These are phyloP conservation scores for Okamejei kenojei DNA, from an alignment of 2,797 vertebrate genomes.

Conservation along the genomic window DNA sequence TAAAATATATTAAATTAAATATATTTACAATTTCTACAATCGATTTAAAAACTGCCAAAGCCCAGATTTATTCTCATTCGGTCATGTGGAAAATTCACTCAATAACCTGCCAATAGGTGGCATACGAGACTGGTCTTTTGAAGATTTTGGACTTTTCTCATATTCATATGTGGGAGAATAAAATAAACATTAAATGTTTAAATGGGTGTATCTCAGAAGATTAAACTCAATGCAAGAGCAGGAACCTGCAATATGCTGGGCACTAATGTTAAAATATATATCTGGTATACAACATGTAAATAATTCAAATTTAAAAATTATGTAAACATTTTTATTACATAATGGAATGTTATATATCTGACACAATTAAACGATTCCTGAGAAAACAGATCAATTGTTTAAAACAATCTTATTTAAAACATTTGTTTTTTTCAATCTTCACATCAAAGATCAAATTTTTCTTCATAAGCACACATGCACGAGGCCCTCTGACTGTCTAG, in stretches of 20 bases:
- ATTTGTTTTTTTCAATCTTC: constrained; percentile 21
- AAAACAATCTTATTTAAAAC: background rate
- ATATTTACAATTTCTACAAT: background rate
- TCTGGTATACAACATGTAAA: background rate
- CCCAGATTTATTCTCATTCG: background rate
- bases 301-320: constrained; percentile 16
- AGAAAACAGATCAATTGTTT: background rate
- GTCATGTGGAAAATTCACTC: background rate
- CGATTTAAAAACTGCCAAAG: background rate
- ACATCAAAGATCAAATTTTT: constrained; percentile 75
- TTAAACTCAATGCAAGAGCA: background rate
- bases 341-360: background rate
- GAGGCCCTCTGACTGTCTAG: constrained; percentile 89
- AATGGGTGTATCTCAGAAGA: background rate
- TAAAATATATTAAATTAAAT: background rate
- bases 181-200: background rate
- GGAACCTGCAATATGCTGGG: background rate
- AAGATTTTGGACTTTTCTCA: background rate
- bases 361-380: background rate
- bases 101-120: constrained; percentile 4
- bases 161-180: background rate
- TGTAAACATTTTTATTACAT: background rate
- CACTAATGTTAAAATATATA: background rate
- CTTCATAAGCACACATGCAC: constrained; percentile 77
- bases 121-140: background rate